These are phyloP conservation scores for Jordanella pulchra DNA, from an alignment of 2,797 vertebrate species.

Conservation along the genomic window DNA sequence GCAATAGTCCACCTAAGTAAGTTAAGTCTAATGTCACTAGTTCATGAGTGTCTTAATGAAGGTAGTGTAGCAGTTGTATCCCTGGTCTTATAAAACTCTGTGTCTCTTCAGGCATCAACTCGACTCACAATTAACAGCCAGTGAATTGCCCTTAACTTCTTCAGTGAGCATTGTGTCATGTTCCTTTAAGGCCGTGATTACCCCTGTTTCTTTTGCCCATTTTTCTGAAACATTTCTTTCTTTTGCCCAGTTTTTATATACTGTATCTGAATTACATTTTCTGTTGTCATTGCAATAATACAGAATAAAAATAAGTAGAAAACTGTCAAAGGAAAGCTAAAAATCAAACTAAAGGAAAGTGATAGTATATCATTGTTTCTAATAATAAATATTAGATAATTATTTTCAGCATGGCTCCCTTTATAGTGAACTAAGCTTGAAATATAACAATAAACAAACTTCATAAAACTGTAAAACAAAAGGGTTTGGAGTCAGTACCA, in stretches of 20 bases:
- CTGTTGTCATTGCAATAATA: not conserved
- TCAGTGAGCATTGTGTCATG: not conserved
- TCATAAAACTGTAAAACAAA: constrained; percentile 26
- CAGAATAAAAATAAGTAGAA: not conserved
- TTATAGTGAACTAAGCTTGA: constrained; percentile 27
- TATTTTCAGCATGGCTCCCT: not conserved
- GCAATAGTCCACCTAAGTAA: not conserved
- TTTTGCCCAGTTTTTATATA: not conserved
- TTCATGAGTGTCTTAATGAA: not conserved
- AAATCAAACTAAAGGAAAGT: not conserved
- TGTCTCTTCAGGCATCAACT: not conserved
- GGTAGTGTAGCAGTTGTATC: not conserved
- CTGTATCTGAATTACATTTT: not conserved
- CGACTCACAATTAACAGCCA: not conserved
- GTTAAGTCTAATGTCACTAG: not conserved
- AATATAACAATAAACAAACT: constrained; percentile 29
- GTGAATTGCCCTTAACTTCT: not conserved
- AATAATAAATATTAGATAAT: no score
- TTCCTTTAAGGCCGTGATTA: not conserved
- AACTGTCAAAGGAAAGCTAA: not conserved
- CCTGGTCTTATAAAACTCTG: not conserved
- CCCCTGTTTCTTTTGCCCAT: not conserved
- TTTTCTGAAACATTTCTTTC: not conserved
- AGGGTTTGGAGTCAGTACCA: constrained; percentile 49
- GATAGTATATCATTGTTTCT: not conserved